A percentile compares a stretch with the other conserved stretches of the same genome.
phyloP scores from a whole-genome alignment of 2,113 vertebrate species.

The Chauna torquata region DNA sequence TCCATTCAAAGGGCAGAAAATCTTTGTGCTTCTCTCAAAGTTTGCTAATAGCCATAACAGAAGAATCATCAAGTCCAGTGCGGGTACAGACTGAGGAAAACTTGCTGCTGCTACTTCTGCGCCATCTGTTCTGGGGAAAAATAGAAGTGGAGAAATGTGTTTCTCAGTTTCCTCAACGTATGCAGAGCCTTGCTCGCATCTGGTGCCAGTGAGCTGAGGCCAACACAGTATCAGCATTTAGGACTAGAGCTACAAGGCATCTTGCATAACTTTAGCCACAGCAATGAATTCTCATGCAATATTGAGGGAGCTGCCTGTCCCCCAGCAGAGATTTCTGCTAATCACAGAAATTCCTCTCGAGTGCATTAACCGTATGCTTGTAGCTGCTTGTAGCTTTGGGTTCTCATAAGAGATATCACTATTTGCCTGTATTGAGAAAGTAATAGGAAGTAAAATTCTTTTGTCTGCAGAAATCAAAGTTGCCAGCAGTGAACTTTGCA shows the following conservation, averaged over 20 bases:
- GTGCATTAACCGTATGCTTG: not conserved
- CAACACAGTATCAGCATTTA: not conserved
- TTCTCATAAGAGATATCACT: not conserved
- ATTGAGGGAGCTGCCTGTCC: not conserved
- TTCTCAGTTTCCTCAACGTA: not conserved
- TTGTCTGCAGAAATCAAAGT: not conserved
- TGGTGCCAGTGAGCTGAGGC: not conserved
- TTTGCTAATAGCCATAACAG: not conserved
- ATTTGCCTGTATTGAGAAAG: not conserved
- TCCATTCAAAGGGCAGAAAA: not conserved
- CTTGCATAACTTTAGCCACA: not conserved
- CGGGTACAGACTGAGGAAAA: not conserved
- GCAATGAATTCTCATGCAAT: not conserved
- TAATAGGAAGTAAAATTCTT: not conserved
- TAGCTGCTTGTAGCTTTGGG: not conserved
- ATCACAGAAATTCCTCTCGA: not conserved
- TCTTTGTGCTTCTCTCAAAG: not conserved
- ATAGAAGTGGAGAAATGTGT: not conserved
- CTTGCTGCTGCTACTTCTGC: not conserved
- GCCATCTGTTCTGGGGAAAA: not conserved
- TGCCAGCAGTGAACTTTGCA: not conserved
- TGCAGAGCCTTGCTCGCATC: not conserved
- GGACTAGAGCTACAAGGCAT: not conserved
- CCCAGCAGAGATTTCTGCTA: not conserved
- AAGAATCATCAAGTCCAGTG: not conserved